A percentile compares a stretch with the other conserved stretches of the same genome.
These are phyloP conservation scores for Grammomys dolichurus DNA, from an alignment of 2,113 vertebrate species.

Conservation along the genomic window DNA sequence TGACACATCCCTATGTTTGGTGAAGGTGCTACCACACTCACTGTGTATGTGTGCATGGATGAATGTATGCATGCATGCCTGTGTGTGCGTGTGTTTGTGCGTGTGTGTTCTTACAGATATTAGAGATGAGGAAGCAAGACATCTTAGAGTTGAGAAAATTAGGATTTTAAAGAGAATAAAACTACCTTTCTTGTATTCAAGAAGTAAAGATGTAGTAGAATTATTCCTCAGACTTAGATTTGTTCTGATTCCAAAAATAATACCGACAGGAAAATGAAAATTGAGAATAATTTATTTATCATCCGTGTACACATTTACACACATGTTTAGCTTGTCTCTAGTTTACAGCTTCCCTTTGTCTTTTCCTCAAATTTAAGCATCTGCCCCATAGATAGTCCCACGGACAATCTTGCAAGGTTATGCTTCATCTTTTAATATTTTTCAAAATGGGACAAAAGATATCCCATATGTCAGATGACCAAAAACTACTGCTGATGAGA, in stretches of 20 bases:
- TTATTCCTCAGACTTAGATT: background rate
- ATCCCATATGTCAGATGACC: background rate
- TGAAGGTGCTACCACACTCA: background rate
- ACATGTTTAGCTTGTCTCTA: background rate
- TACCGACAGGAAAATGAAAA: background rate
- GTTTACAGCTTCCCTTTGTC: background rate
- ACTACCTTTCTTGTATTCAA: background rate
- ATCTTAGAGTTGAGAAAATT: background rate
- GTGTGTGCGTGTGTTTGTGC: background rate
- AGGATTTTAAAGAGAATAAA: background rate
- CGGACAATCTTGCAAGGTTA: background rate
- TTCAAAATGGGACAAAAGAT: slow-evolving; percentile 12
- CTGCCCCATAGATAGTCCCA: background rate
- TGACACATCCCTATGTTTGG: background rate
- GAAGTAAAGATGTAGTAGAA: background rate
- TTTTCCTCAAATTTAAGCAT: background rate
- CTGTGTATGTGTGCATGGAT: background rate
- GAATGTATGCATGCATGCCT: background rate
- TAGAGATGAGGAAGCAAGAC: slow-evolving; percentile 1
- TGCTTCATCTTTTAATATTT: background rate
- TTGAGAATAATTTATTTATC: background rate
- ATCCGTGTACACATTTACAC: background rate
- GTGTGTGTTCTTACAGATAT: background rate
- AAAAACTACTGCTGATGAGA: background rate
- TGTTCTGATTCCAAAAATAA: background rate